A percentile compares a stretch with the other conserved stretches of the same genome.
phyloP scores from a whole-genome alignment of 2,888 invertebrate genomes.

The Phymatocera aterrima region DNA sequence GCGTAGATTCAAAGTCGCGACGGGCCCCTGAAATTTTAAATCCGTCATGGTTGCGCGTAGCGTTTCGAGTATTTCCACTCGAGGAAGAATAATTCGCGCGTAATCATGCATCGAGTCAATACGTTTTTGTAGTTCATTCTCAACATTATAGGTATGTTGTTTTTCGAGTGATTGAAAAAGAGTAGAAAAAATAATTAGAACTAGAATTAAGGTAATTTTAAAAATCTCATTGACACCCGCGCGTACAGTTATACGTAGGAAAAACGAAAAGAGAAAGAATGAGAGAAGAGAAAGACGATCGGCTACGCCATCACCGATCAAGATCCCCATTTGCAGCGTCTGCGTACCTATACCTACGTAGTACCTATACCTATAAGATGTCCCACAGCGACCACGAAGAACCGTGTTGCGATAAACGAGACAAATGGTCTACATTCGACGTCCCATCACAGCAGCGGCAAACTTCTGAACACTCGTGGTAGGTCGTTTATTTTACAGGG shows the following conservation, averaged over 20 bases:
- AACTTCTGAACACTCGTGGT: slow-evolving; percentile 60
- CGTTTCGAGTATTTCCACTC: background rate
- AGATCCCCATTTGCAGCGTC: slow-evolving; percentile 37
- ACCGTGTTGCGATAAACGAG: slow-evolving; percentile 62
- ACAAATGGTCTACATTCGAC: slow-evolving; percentile 60
- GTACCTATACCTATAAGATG: background rate
- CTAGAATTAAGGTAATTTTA: too few relatives aligned
- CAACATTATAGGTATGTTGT: too few relatives aligned
- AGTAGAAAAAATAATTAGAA: too few relatives aligned
- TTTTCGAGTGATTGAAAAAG: too few relatives aligned
- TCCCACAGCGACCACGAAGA: slow-evolving; percentile 11
- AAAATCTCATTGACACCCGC: background rate
- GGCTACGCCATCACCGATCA: slow-evolving; percentile 13
- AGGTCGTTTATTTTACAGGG: slow-evolving; percentile 65
- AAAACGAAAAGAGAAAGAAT: background rate
- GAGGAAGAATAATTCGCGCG: background rate
- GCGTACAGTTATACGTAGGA: background rate
- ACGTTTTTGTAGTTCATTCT: too few relatives aligned
- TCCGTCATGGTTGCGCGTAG: background rate
- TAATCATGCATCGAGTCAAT: too few relatives aligned
- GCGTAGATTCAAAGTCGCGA: too few relatives aligned
- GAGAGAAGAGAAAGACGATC: background rate
- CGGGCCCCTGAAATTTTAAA: background rate
- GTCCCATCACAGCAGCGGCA: slow-evolving; percentile 28
- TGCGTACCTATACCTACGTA: slow-evolving; percentile 3